Percentiles rank a stretch among this genome's conserved stretches.
These are phyloP conservation scores for Lordiphosa collinella DNA, from an alignment of 1,140 invertebrate genomes.

Conservation along the genomic window DNA sequence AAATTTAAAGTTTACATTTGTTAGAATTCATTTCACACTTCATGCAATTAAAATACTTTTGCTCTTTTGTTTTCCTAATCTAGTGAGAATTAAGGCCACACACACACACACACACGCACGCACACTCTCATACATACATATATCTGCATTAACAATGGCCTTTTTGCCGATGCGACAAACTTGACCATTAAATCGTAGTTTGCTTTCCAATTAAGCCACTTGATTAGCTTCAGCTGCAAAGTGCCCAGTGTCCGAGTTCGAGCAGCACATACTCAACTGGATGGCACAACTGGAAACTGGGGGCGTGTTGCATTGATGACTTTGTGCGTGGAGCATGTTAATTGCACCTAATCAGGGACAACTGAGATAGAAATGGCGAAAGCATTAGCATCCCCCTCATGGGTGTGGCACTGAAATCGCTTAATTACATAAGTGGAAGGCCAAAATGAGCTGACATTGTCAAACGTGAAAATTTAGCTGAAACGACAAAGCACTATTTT, in stretches of 20 bases:
- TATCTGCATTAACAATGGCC: constrained; percentile 24
- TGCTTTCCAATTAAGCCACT: constrained; percentile 75
- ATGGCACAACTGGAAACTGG: neutral
- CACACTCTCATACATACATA: constrained; percentile 6
- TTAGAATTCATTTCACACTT: neutral
- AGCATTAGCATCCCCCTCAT: constrained; percentile 10
- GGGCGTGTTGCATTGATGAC: constrained; percentile 4
- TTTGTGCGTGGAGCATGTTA: constrained; percentile 65
- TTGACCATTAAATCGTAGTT: constrained; percentile 68
- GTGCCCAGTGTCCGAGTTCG: constrained; percentile 9
- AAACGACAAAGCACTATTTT: neutral
- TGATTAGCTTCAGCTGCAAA: constrained; percentile 54
- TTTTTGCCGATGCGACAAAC: constrained; percentile 47
- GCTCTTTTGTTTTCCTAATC: neutral
- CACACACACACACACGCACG: neutral
- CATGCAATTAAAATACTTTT: neutral
- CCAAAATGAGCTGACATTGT: constrained; percentile 33
- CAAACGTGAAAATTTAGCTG: constrained; percentile 27
- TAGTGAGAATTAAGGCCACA: constrained; percentile 25
- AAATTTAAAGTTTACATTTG: too few species aligned
- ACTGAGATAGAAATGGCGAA: constrained; percentile 14
- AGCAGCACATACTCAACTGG: neutral
- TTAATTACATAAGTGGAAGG: constrained; percentile 55
- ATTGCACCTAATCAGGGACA: constrained; percentile 64
- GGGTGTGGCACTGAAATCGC: constrained; percentile 42